Base-by-base conservation (phyloP, 1,140 invertebrate genomes). In the Megalopta genalis region DNA sequence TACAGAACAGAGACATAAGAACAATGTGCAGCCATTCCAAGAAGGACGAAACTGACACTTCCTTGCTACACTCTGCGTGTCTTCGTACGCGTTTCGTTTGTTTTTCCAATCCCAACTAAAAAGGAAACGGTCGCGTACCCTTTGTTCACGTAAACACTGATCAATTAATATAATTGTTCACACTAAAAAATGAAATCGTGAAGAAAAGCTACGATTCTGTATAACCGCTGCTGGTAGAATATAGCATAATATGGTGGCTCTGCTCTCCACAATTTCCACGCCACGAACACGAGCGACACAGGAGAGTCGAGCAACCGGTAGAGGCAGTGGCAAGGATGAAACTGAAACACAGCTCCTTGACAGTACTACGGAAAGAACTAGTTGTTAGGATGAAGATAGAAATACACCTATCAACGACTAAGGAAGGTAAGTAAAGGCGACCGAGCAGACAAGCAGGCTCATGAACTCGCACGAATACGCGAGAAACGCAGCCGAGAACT, bases 1-100 rank as follows among this genome's bases (percentile, higher is more conserved):
- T 66, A 82, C 25, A 68, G 52, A 64, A 82, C 25, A 68, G 52
- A 64, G 75, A 14, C 57, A 70, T 68, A 68, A 72, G 82, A 85
- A 86, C 82, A 88, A 89, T 86, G 82, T 86, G 85, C 88, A 87
- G 86, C 87, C 87, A 88, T 88, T 88, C 85, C 86, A 83, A 77
- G 80, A 70, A 83, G 85, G 77, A 87, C 72, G 67, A 80, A 77
- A 86, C 82, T 88, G 87, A 88, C 85, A 88, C 86, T 88, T 88
- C 64, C 68, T 72, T 72, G 80, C 27, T 85, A 72, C 79, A 75
- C 70, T 74, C 66, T 66, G 74, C 46, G 39, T 66, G 70, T 67
- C 62, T 82, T 86, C 59, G 80, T 78, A 80, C 70, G 68, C 78
- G 67, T 75, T 46, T 71, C 59, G 70, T 63, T 80, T 66, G 64